phyloP scores from a whole-genome alignment of 2,797 vertebrate genomes.

The Bufotes viridis region DNA sequence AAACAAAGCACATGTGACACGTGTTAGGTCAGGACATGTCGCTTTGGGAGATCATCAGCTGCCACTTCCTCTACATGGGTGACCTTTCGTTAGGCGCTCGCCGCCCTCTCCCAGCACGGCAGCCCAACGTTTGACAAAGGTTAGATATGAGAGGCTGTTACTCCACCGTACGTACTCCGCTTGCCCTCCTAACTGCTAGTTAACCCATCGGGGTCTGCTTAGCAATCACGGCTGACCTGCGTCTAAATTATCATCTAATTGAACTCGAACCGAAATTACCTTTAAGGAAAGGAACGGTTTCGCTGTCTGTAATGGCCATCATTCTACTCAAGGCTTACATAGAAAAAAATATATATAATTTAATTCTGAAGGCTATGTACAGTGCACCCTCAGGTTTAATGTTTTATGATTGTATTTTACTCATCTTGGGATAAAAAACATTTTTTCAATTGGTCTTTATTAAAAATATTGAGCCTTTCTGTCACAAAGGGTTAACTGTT shows the following conservation, averaged over 20 bases:
- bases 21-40: not conserved
- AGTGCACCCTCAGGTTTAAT: too few species aligned
- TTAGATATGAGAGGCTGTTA: slow-evolving; percentile 38
- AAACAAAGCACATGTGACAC: too few species aligned
- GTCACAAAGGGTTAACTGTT: too few species aligned
- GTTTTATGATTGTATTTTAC: too few species aligned
- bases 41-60: slow-evolving; percentile 17
- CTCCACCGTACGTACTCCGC: not conserved
- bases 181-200: not conserved
- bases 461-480: too few species aligned
- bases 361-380: too few species aligned
- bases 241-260: not conserved
- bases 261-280: not conserved
- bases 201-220: not conserved
- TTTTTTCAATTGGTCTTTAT: too few species aligned
- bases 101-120: not conserved
- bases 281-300: not conserved
- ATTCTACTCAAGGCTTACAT: not conserved
- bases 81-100: slow-evolving; percentile 42
- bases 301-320: not conserved
- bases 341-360: too few species aligned
- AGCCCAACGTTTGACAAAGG: slow-evolving; percentile 42
- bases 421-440: too few species aligned
- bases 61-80: slow-evolving; percentile 40
- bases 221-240: not conserved